Evolutionary conservation across 1,140 invertebrate genomes (phyloP).

Genomic region (Venturia canescens): DNA sequence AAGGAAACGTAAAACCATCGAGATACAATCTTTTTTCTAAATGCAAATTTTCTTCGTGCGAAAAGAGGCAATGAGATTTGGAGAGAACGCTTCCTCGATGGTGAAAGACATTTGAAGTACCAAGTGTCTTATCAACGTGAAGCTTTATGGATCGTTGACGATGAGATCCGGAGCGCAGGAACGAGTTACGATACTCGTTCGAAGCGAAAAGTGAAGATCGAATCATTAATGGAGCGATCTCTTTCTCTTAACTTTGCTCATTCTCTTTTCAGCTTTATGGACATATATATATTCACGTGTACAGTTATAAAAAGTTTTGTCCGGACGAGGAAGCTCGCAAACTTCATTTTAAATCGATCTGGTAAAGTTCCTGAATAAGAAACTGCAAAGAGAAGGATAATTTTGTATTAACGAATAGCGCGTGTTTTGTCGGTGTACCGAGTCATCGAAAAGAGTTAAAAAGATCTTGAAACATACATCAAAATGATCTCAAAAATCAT

Average conservation of each 20-base stretch:
- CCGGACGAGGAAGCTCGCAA: no score
- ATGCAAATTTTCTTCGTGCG: neutral
- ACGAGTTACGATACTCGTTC: neutral
- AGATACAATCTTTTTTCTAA: neutral
- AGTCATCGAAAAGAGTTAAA: no score
- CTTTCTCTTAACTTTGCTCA: neutral
- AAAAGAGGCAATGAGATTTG: neutral
- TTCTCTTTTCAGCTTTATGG: neutral
- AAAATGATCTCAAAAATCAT: no score
- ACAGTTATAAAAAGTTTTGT: no score
- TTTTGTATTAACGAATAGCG: no score
- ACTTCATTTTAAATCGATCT: no score
- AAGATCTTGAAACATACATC: no score
- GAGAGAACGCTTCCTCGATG: neutral
- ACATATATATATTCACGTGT: neutral
- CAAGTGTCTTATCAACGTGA: neutral
- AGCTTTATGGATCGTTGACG: neutral
- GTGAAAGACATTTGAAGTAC: neutral
- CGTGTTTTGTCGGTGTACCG: no score
- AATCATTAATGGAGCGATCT: neutral
- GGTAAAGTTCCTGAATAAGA: no score
- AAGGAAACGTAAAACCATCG: neutral
- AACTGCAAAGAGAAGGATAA: no score
- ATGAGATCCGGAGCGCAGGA: neutral
- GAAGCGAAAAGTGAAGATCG: conserved; percentile 3